Evolutionary conservation across 1,140 invertebrate genomes (phyloP).

Genomic region (Chironomus tepperi): DNA sequence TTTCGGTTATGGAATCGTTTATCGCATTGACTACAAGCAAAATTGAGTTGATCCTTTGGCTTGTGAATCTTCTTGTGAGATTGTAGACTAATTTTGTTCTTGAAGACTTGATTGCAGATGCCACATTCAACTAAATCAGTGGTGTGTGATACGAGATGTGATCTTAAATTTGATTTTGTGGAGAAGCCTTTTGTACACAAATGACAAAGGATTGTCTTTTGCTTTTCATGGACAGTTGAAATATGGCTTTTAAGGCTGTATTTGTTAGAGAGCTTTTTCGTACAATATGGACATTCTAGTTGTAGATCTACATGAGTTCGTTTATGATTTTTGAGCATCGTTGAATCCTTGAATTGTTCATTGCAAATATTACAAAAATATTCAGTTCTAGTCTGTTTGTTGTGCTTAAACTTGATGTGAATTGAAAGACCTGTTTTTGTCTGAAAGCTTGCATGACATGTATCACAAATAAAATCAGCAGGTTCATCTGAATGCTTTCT

Average conservation of each 20-base stretch:
- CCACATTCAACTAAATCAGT: background rate
- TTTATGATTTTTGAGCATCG: background rate
- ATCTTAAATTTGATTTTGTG: background rate
- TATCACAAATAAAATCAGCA: background rate
- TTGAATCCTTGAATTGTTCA: background rate
- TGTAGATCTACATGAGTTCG: background rate
- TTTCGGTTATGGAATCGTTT: background rate
- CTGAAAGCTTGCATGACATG: background rate
- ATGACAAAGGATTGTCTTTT: background rate
- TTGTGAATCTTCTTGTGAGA: constrained; percentile 5
- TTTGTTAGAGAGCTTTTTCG: background rate
- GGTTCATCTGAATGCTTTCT: background rate
- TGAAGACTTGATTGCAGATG: background rate
- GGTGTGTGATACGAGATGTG: background rate
- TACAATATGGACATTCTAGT: background rate
- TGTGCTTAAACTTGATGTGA: background rate
- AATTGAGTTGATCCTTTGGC: background rate
- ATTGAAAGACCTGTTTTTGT: background rate
- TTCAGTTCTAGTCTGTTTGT: background rate
- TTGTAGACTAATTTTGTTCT: background rate
- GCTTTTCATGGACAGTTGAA: background rate
- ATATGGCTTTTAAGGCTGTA: background rate
- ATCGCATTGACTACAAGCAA: background rate
- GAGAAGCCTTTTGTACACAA: background rate
- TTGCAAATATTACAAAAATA: background rate